A percentile compares a stretch with the other conserved stretches of the same genome.
phyloP scores from a whole-genome alignment of 2,113 vertebrate genomes.

The Rhinolophus ferrumequinum region DNA sequence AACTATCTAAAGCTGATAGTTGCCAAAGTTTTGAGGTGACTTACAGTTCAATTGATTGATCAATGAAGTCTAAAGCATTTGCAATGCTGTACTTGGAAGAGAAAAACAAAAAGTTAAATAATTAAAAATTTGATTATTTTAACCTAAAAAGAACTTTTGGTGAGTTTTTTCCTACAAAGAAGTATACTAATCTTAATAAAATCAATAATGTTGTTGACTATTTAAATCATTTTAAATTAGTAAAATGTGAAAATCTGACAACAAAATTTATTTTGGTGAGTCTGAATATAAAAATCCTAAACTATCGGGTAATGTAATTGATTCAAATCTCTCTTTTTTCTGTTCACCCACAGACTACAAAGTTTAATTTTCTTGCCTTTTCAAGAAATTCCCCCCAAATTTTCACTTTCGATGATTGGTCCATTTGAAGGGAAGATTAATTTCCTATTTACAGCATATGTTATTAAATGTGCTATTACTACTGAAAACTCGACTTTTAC shows the following conservation, averaged over 20 bases:
- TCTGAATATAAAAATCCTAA: background rate
- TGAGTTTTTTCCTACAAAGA: background rate
- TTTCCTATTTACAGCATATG: background rate
- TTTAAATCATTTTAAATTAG: background rate
- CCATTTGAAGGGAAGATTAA: background rate
- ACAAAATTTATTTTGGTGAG: background rate
- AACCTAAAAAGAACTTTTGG: background rate
- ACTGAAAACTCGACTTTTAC: background rate
- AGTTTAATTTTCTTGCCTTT: background rate
- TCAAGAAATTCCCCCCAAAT: background rate
- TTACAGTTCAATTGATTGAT: background rate
- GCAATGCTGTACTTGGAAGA: background rate
- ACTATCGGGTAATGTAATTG: background rate
- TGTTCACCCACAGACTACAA: background rate
- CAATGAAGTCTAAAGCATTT: background rate
- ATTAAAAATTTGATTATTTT: background rate
- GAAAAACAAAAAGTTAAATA: background rate
- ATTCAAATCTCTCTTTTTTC: background rate
- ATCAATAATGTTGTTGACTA: background rate
- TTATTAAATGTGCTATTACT: background rate
- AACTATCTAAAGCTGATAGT: background rate
- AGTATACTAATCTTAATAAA: background rate
- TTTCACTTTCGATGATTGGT: background rate
- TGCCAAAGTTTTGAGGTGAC: conserved; percentile 14
- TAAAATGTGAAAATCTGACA: background rate